These are phyloP conservation scores for Leuciscus idus DNA, from an alignment of 2,113 vertebrate species.

Conservation along the genomic window DNA sequence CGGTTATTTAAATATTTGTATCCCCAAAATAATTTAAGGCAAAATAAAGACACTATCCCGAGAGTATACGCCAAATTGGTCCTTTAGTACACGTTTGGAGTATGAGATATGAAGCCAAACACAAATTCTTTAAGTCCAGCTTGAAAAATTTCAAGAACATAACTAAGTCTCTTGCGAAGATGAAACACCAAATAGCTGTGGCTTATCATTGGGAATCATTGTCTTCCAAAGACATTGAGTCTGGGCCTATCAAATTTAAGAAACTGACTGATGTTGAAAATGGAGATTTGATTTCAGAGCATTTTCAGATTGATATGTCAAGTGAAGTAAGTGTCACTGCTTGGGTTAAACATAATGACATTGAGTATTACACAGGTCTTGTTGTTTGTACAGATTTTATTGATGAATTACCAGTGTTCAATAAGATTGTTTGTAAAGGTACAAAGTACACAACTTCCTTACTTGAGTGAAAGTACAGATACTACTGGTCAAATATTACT, in stretches of 20 bases:
- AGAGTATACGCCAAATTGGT: conserved; percentile 19
- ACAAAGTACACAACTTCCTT: too few species aligned
- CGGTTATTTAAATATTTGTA: too few species aligned
- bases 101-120: conserved; percentile 35
- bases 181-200: neutral
- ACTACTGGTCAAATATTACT: too few species aligned
- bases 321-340: neutral
- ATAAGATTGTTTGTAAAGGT: neutral
- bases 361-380: neutral
- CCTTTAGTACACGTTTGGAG: conserved; percentile 5
- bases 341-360: neutral
- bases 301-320: neutral
- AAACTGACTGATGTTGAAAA: neutral
- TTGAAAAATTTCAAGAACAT: conserved; percentile 16
- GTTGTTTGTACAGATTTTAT: conserved; percentile 3
- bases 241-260: conserved; percentile 9
- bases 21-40: too few species aligned
- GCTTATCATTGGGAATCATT: conserved; percentile 4
- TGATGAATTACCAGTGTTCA: neutral
- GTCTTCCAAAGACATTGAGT: conserved; percentile 5
- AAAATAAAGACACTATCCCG: neutral
- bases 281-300: neutral
- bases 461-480: too few species aligned
- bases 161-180: conserved; percentile 1
- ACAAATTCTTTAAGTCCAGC: conserved; percentile 24